phyloP scores from a whole-genome alignment of 1,140 invertebrate genomes.

The Drosophila ironensis region DNA sequence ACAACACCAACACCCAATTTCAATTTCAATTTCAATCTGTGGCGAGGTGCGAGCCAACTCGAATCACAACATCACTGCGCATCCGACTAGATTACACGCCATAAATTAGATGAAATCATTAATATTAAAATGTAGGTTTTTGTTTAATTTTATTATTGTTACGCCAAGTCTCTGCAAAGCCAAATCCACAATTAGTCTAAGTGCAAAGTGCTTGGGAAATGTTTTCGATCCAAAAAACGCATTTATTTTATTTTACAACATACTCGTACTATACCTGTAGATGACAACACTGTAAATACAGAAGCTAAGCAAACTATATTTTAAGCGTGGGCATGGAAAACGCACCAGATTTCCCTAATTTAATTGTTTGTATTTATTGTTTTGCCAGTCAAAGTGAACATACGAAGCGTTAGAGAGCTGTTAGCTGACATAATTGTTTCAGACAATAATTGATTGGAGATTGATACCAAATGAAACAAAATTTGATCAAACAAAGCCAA shows the following conservation, averaged over 20 bases:
- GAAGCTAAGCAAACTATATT: constrained; percentile 17
- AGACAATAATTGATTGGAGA: constrained; percentile 72
- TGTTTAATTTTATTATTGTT: constrained; percentile 32
- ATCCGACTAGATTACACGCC: constrained; percentile 49
- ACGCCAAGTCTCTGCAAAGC: constrained; percentile 67
- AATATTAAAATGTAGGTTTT: constrained; percentile 13
- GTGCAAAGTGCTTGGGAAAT: constrained; percentile 48
- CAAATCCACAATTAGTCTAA: constrained; percentile 66
- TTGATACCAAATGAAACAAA: constrained; percentile 16
- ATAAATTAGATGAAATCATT: constrained; percentile 49
- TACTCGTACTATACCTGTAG: no score
- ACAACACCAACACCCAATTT: no score
- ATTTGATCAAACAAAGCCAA: constrained; percentile 55
- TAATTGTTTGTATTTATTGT: constrained; percentile 14
- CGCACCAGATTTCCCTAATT: constrained; percentile 1
- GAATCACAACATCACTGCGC: constrained; percentile 6
- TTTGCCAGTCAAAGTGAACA: constrained; percentile 9
- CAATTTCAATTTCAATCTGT: neutral
- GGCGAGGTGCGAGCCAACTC: constrained; percentile 10
- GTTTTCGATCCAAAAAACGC: constrained; percentile 59
- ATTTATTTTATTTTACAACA: constrained; percentile 60
- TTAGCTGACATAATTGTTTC: constrained; percentile 70
- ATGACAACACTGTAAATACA: constrained; percentile 60
- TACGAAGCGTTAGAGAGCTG: constrained; percentile 45
- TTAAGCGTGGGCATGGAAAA: constrained; percentile 10